These are phyloP conservation scores for Lampris megalopsis DNA, from an alignment of 2,113 vertebrate genomes.

Conservation along the genomic window DNA sequence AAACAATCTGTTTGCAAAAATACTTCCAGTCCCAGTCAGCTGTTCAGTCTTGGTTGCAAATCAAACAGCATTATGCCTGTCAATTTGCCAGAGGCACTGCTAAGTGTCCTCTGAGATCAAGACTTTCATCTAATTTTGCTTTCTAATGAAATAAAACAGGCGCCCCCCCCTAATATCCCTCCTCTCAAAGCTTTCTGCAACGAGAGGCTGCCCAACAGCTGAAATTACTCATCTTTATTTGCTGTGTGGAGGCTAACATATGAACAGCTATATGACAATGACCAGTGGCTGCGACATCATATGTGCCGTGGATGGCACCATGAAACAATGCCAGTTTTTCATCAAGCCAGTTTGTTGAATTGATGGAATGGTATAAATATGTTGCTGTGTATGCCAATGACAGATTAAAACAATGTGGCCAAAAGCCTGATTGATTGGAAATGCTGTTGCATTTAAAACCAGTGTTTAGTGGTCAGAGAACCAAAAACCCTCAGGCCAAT, in stretches of 20 bases:
- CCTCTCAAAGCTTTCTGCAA: conserved; percentile 82
- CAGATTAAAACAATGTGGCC: conserved; percentile 71
- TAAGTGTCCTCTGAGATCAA: conserved; percentile 91
- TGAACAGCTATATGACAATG: conserved; percentile 80
- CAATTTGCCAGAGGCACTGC: conserved; percentile 89
- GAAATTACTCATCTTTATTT: conserved; percentile 73
- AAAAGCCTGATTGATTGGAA: conserved; percentile 68
- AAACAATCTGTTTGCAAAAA: conserved; percentile 67
- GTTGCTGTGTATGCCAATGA: conserved; percentile 67
- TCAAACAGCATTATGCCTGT: conserved; percentile 85
- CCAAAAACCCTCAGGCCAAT: conserved; percentile 33
- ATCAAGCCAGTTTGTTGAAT: conserved; percentile 66
- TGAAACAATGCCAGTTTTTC: conserved; percentile 75
- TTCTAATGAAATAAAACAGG: conserved; percentile 91
- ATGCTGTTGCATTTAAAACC: conserved; percentile 67
- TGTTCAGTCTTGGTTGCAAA: conserved; percentile 77
- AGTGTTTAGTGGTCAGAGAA: conserved; percentile 62
- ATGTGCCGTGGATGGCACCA: conserved; percentile 76
- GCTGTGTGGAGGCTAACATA: conserved; percentile 76
- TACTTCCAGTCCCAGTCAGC: conserved; percentile 72
- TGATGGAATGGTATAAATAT: conserved; percentile 74
- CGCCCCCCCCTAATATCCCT: conserved; percentile 78
- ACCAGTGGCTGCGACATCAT: conserved; percentile 74
- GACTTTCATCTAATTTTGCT: conserved; percentile 94
- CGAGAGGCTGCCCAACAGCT: conserved; percentile 82